phyloP scores from a whole-genome alignment of 1,140 invertebrate species.

The Leptoteleia sp. region DNA sequence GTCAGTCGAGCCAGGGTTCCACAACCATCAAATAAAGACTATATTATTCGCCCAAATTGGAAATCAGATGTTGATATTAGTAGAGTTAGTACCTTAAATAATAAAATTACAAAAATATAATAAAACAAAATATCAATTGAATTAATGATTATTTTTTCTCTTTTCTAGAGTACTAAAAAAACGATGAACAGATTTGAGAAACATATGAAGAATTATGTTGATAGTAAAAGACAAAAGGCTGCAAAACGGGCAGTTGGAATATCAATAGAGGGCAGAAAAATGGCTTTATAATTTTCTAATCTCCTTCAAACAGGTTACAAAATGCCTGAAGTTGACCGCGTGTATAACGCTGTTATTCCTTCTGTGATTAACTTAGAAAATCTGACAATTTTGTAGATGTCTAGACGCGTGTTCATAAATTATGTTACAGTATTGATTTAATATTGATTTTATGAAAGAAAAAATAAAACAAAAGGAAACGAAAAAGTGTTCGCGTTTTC shows the following conservation, averaged over 20 bases:
- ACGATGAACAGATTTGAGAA: slow-evolving; percentile 93
- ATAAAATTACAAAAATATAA: not conserved
- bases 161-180: slow-evolving; percentile 84
- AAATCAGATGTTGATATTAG: slow-evolving; percentile 92
- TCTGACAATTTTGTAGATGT: too few species aligned
- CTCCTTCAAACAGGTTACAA: too few species aligned
- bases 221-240: slow-evolving; percentile 90
- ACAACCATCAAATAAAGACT: slow-evolving; percentile 97
- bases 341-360: too few species aligned
- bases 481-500: too few species aligned
- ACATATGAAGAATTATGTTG: slow-evolving; percentile 94
- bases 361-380: too few species aligned
- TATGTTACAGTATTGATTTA: too few species aligned
- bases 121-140: not conserved
- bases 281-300: slow-evolving; percentile 90
- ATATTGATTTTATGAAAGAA: too few species aligned
- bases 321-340: too few species aligned
- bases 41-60: slow-evolving; percentile 96
- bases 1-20: slow-evolving; percentile 96
- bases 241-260: slow-evolving; percentile 92
- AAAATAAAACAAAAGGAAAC: too few species aligned
- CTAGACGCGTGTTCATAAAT: too few species aligned
- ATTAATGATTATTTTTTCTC: not conserved
- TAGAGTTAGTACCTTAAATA: slow-evolving; percentile 81
- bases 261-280: slow-evolving; percentile 97